Evolutionary conservation across 2,797 vertebrate species (phyloP).

Genomic region (Sibirionetta formosa): DNA sequence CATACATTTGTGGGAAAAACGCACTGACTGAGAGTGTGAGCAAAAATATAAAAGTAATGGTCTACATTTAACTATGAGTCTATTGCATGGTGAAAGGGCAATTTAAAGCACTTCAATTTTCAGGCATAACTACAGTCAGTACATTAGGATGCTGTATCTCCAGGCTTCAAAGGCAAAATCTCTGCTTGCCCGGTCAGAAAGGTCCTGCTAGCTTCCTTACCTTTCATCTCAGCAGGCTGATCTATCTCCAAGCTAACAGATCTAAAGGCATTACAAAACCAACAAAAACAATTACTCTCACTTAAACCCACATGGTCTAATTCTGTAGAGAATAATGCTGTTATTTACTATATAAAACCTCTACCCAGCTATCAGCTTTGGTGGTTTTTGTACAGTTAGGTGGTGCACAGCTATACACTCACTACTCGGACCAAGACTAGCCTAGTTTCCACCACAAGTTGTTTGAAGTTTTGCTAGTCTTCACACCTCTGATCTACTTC

Average conservation of each 20-base stretch:
- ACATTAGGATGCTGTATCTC: neutral
- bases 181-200: neutral
- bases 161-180: neutral
- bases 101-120: neutral
- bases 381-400: neutral
- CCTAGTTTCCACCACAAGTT: neutral
- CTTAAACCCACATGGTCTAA: neutral
- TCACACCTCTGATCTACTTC: neutral
- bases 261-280: neutral
- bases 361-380: neutral
- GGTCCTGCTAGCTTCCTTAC: neutral
- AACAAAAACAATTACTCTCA: neutral
- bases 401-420: neutral
- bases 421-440: fast-evolving
- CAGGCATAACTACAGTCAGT: neutral
- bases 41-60: neutral
- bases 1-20: neutral
- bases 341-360: neutral
- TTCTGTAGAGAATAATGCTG: neutral
- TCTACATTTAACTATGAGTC: neutral
- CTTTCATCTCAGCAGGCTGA: neutral
- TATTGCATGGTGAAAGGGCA: neutral
- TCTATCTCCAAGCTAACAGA: neutral
- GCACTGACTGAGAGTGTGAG: neutral
- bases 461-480: neutral